Conservation (phyloP, 2,888 invertebrate species). For the Cataglyphis rosenhaueri region DNA sequence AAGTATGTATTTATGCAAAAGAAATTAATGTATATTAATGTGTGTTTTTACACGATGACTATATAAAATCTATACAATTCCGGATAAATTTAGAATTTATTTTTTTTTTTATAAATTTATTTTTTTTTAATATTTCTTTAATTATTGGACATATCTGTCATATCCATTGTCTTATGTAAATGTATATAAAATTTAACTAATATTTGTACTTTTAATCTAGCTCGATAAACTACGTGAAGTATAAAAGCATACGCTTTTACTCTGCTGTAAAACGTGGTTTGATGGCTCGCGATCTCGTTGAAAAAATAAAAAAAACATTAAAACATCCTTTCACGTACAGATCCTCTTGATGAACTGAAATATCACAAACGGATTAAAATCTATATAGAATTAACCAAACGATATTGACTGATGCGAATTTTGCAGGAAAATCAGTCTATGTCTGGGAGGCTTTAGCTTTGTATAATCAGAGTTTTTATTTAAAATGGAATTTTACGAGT, state of each 20-base stretch:
- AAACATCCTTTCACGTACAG: conserved; percentile 34
- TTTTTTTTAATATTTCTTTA: neutral
- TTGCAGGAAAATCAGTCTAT: conserved; percentile 23
- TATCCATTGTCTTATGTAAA: neutral
- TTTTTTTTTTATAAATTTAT: neutral
- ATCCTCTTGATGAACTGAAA: conserved; percentile 28
- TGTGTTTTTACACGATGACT: neutral
- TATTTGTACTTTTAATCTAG: conserved; percentile 31
- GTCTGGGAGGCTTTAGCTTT: neutral
- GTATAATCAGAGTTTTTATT: conserved; percentile 41
- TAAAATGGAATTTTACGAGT: conserved; percentile 41
- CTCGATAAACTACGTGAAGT: conserved; percentile 42
- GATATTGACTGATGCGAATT: conserved; percentile 51
- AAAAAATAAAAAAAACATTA: conserved; percentile 21
- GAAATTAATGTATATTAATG: neutral
- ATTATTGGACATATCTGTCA: conserved; percentile 5
- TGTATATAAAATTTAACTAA: conserved; percentile 17
- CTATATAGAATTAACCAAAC: conserved; percentile 38
- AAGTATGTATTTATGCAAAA: neutral
- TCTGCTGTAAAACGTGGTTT: conserved; percentile 28
- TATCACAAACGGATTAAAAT: conserved; percentile 43
- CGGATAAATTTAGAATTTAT: neutral
- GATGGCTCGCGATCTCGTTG: conserved; percentile 13
- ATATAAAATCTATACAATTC: neutral
- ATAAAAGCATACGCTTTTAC: conserved; percentile 32